Evolutionary conservation across 2,888 invertebrate species (phyloP), one percentile per base, ranked within the genome.

Genomic region (Portevinia maculata): DNA sequence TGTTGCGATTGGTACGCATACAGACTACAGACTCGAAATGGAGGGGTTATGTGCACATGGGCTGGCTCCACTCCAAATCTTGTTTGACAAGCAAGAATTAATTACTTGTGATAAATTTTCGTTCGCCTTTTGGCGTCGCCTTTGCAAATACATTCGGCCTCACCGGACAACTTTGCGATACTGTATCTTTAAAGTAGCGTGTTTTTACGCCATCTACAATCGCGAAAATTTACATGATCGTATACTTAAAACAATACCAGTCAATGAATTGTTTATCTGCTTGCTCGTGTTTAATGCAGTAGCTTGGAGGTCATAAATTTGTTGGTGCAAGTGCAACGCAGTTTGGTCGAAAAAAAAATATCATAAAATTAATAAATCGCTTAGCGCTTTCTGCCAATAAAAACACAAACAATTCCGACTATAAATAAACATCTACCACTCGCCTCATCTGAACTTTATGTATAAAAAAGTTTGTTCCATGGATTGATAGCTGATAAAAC

Each of bases 1-100:
- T 48, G 32, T 15, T 70, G 62, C 55, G 55, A 52, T 69, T 74
- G 30, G 67, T 55, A 55, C 30, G 52, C 15, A 17, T 50, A 28
- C 52, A 9, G 59, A 39, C 67, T 50, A 37, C 52, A 21, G 59
- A 39, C 67, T 41, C 30, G n/a, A 9, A 11, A 46, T 55, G 62
- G 71, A 55, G 71, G 60, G 62, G 71, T 17, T 46, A 32, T 6
- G 6, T 57, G 64, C 64, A 67, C 69, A 59, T 57, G 73, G 73
- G 52, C 73, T 67, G 84, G 64, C 73, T 83, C 15, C 62, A 78
- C 65, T 83, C 78, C 67, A 78, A 69, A 84, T 74, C 69, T 84
- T 84, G 84, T 84, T 84, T 79, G 84, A 79, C 84, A 84, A 74
- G 79, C 73, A 74, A 59, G 64, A 70, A 84, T 84, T 84, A 84